Evolutionary conservation across 2,888 invertebrate genomes (phyloP).

Genomic region (Ichneumon xanthorius): DNA sequence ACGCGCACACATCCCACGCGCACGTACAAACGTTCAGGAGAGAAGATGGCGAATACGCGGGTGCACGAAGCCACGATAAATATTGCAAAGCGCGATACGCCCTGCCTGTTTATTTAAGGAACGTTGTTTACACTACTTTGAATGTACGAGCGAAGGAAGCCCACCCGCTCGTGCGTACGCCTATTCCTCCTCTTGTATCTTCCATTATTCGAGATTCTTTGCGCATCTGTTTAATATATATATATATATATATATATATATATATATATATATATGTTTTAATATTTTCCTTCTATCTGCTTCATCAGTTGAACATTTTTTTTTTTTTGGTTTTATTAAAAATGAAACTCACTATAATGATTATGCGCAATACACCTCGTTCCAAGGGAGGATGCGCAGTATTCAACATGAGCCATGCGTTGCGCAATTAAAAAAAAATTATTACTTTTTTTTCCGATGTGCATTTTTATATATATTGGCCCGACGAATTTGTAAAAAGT

Average conservation of each 20-base stretch:
- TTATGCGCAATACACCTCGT: too few relatives aligned
- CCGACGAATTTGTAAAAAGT: neutral
- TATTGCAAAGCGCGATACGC: slow-evolving; percentile 73
- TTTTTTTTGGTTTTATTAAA: too few relatives aligned
- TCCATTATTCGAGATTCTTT: slow-evolving; percentile 11
- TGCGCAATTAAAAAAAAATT: too few relatives aligned
- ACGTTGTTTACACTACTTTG: slow-evolving; percentile 70
- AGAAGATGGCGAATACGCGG: slow-evolving; percentile 69
- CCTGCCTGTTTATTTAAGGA: slow-evolving; percentile 74
- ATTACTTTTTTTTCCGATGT: neutral
- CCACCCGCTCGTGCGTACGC: slow-evolving; percentile 5
- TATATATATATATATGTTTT: neutral
- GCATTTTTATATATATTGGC: neutral
- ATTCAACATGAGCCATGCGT: too few relatives aligned
- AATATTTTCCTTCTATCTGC: neutral
- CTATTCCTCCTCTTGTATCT: slow-evolving; percentile 23
- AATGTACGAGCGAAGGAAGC: slow-evolving; percentile 36
- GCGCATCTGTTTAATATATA: neutral
- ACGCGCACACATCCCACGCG: neutral
- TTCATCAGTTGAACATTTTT: too few relatives aligned
- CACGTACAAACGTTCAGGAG: slow-evolving; percentile 39
- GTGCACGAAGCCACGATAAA: slow-evolving; percentile 74
- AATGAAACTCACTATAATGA: too few relatives aligned
- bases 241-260: neutral
- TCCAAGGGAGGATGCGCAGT: too few relatives aligned